These are phyloP conservation scores for Pseudocheirus occidentalis DNA, from an alignment of 2,797 vertebrate genomes.

Conservation along the genomic window DNA sequence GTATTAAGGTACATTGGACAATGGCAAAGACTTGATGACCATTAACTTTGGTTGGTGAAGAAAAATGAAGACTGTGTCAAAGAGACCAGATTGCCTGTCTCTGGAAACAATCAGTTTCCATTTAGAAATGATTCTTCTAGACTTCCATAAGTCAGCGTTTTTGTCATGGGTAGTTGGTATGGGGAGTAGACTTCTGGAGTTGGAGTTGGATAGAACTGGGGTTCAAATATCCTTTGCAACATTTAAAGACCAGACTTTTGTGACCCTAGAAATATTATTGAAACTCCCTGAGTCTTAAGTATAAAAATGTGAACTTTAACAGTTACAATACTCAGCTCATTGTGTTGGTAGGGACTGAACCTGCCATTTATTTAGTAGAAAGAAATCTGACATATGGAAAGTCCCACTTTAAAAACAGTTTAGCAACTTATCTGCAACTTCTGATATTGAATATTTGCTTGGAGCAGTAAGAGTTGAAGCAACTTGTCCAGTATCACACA, in stretches of 20 bases:
- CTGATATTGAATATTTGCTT: neutral
- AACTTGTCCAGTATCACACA: neutral
- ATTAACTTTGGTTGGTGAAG: neutral
- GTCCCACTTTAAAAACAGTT: neutral
- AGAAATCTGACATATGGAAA: neutral
- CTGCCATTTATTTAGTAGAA: neutral
- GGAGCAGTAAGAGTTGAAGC: neutral
- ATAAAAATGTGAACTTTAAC: neutral
- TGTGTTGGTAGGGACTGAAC: neutral
- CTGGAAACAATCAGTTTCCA: neutral
- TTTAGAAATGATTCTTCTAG: neutral
- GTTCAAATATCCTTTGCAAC: neutral
- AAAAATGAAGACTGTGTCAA: neutral
- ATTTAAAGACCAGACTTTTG: neutral
- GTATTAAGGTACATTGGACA: neutral
- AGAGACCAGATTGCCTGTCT: neutral
- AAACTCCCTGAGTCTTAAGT: neutral
- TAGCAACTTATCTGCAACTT: neutral
- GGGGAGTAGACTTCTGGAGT: neutral
- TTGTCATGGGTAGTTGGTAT: rapidly evolving
- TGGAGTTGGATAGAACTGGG: neutral
- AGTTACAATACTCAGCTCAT: neutral
- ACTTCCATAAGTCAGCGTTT: neutral
- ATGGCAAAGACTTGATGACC: neutral
- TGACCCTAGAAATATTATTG: neutral